Percentiles rank a stretch among this genome's conserved stretches.
Conservation (phyloP, 2,797 vertebrate genomes). For the Sebastes melanostomus region DNA sequence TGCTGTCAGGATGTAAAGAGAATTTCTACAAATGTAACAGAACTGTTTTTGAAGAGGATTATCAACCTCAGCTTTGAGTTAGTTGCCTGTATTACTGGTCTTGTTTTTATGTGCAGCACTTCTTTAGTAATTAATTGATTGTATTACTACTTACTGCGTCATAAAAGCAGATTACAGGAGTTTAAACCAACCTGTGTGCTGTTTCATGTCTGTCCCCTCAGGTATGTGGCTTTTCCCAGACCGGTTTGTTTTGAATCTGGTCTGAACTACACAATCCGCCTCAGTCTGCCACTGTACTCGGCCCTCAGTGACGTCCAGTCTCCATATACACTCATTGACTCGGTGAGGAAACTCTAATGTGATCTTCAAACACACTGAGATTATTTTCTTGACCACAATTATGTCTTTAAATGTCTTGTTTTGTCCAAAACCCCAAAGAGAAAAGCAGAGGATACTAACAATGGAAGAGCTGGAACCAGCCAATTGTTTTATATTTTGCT, state of each 20-base stretch:
- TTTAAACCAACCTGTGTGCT: not conserved
- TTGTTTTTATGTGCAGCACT: not conserved
- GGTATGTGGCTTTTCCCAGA: constrained; percentile 88
- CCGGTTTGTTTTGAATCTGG: constrained; percentile 93
- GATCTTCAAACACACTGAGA: not conserved
- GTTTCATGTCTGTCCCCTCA: constrained; percentile 53
- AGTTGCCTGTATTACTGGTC: not conserved
- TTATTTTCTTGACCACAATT: not conserved
- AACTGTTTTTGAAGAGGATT: not conserved
- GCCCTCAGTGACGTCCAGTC: constrained; percentile 86
- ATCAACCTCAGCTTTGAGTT: not conserved
- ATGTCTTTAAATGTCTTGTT: not conserved
- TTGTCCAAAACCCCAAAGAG: not conserved
- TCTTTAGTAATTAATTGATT: not conserved
- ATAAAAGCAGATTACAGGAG: not conserved
- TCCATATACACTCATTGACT: constrained; percentile 95
- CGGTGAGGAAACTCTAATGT: constrained; percentile 80
- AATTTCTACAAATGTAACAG: not conserved
- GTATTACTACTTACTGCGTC: rapidly evolving
- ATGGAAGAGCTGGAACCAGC: not conserved
- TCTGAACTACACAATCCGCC: constrained; percentile 92
- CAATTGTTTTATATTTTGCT: not conserved
- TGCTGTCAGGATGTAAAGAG: not conserved
- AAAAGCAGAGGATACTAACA: no score
- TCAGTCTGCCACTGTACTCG: constrained; percentile 90